Evolutionary conservation across 2,888 invertebrate genomes (phyloP).

Genomic region (Carpatolechia fugitivella): DNA sequence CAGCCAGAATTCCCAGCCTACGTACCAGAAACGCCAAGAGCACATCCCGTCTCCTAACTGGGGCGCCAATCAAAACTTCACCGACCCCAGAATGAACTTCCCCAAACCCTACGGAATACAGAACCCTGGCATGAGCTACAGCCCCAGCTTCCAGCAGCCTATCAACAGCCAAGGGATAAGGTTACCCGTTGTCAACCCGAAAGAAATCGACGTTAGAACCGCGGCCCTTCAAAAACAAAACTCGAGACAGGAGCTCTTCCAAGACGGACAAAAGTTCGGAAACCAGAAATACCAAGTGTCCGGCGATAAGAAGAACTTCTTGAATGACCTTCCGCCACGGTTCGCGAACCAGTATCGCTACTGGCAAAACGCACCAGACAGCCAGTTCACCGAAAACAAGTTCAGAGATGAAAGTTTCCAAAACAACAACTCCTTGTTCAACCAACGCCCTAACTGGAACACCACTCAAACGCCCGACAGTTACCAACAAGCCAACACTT

Average conservation of each 20-base stretch:
- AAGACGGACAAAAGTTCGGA: slow-evolving; percentile 54
- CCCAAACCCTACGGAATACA: slow-evolving; percentile 63
- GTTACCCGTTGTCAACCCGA: slow-evolving; percentile 72
- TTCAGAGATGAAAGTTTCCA: slow-evolving; percentile 59
- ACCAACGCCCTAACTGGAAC: slow-evolving; percentile 39
- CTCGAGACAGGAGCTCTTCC: slow-evolving; percentile 60
- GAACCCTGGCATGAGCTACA: slow-evolving; percentile 49
- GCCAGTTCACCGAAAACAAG: slow-evolving; percentile 58
- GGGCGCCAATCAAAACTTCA: slow-evolving; percentile 22
- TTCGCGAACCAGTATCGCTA: slow-evolving; percentile 71
- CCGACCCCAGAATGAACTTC: slow-evolving; percentile 50
- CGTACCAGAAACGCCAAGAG: slow-evolving; percentile 44
- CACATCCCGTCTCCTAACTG: slow-evolving; percentile 30
- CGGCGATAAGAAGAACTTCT: slow-evolving; percentile 67
- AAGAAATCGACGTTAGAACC: slow-evolving; percentile 73
- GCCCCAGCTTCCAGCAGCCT: slow-evolving; percentile 40
- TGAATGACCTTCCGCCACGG: slow-evolving; percentile 66
- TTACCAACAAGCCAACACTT: slow-evolving; percentile 44
- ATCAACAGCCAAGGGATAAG: slow-evolving; percentile 52
- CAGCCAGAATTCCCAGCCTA: slow-evolving; percentile 42
- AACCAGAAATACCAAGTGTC: slow-evolving; percentile 62
- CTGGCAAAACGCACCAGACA: slow-evolving; percentile 64
- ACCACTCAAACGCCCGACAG: slow-evolving; percentile 33
- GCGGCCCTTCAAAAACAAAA: slow-evolving; percentile 72
- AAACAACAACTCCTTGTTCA: slow-evolving; percentile 32